Percentiles rank a stretch among this genome's conserved stretches.
Conservation (phyloP, 2,797 vertebrate genomes). For the Smutsia temminckii region DNA sequence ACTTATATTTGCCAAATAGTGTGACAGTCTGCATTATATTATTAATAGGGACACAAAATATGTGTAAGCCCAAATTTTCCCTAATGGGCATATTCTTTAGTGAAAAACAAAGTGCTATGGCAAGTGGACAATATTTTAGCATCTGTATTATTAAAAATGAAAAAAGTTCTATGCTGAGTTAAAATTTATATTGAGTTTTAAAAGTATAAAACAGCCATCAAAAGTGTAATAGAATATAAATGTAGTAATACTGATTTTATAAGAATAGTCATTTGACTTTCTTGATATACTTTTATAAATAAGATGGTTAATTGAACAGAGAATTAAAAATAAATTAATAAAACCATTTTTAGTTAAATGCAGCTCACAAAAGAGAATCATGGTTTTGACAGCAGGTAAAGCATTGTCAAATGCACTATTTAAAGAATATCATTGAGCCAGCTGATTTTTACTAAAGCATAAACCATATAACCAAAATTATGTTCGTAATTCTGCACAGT, state of each 20-base stretch:
- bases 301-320: neutral
- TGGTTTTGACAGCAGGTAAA: neutral
- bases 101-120: neutral
- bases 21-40: neutral
- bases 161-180: neutral
- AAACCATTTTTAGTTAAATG: neutral
- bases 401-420: constrained; percentile 1
- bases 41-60: neutral
- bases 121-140: neutral
- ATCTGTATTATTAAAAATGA: neutral
- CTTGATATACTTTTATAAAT: neutral
- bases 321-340: neutral
- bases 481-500: constrained; percentile 34
- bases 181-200: neutral
- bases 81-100: neutral
- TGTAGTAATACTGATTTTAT: neutral
- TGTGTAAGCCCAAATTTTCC: neutral
- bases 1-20: neutral
- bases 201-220: neutral
- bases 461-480: constrained; percentile 43
- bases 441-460: neutral
- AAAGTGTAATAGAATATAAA: neutral
- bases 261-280: neutral
- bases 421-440: neutral
- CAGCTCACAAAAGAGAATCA: neutral